Conservation (phyloP, 2,888 invertebrate genomes). For the Rotaria macrura region DNA sequence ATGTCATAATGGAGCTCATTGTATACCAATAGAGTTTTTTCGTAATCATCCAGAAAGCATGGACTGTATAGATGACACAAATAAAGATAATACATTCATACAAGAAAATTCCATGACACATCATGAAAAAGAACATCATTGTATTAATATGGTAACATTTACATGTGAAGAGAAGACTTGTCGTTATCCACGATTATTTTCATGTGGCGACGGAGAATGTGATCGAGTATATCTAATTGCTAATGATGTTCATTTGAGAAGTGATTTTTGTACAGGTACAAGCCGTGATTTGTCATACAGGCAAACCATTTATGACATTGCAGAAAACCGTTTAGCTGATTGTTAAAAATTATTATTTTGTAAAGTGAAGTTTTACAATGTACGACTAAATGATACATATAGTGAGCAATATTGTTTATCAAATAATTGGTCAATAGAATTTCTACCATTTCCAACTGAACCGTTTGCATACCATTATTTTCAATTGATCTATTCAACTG, state of each 20-base stretch:
- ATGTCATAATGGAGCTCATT: not conserved
- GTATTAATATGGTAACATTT: not conserved
- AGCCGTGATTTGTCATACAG: not conserved
- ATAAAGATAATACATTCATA: not conserved
- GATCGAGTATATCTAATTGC: rapidly evolving
- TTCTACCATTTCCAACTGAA: not conserved
- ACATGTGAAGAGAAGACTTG: not conserved
- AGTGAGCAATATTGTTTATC: not conserved
- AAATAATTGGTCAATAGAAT: not conserved
- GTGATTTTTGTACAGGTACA: not conserved
- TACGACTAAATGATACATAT: not conserved
- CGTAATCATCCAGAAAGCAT: not conserved
- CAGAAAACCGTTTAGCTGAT: not conserved
- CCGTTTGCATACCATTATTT: not conserved
- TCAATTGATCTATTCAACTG: not conserved
- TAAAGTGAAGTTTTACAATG: not conserved
- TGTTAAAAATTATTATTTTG: not conserved
- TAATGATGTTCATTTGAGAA: not conserved
- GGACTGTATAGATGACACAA: not conserved
- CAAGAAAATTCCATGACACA: not conserved
- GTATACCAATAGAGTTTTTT: not conserved
- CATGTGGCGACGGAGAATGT: not conserved
- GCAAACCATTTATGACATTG: not conserved
- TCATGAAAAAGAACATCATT: not conserved
- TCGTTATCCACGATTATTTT: not conserved